Percentiles rank a stretch among this genome's conserved stretches.
phyloP scores from a whole-genome alignment of 2,113 vertebrate genomes.

The Gavia stellata region DNA sequence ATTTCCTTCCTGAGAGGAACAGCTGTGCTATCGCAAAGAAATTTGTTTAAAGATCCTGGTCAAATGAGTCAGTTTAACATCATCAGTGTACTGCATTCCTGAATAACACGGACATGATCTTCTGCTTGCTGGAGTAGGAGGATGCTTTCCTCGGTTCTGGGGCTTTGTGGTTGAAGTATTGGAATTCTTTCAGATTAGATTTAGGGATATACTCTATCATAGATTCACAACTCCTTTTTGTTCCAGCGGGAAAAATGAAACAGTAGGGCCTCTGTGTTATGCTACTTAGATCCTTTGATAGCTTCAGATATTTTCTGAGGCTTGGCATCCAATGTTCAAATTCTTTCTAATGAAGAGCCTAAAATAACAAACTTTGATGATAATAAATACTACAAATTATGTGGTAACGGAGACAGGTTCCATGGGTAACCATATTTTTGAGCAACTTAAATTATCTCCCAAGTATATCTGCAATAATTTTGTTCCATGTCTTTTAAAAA shows the following conservation, averaged over 20 bases:
- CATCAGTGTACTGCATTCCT: conserved; percentile 8
- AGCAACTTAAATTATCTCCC: not conserved
- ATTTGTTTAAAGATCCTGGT: conserved; percentile 29
- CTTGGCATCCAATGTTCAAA: not conserved
- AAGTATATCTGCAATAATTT: not conserved
- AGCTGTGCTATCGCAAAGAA: conserved; percentile 23
- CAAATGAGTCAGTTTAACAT: conserved; percentile 42
- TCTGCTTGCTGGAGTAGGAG: not conserved
- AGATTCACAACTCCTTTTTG: conserved; percentile 10
- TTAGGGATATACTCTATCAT: conserved; percentile 5
- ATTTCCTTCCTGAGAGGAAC: conserved; percentile 22
- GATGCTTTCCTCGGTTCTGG: not conserved
- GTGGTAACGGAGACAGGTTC: not conserved
- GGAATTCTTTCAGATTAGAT: conserved; percentile 27
- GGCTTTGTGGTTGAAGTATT: not conserved
- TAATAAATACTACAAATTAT: not conserved
- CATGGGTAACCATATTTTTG: not conserved
- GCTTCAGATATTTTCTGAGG: conserved; percentile 16
- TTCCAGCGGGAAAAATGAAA: conserved; percentile 26
- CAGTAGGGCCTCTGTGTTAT: not conserved
- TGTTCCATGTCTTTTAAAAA: not conserved
- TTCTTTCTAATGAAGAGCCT: conserved; percentile 2
- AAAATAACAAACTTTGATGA: conserved; percentile 13
- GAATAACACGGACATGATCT: not conserved
- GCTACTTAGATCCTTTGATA: not conserved